phyloP scores from a whole-genome alignment of 2,113 vertebrate genomes.

The Dolichallabes microphthalmus region DNA sequence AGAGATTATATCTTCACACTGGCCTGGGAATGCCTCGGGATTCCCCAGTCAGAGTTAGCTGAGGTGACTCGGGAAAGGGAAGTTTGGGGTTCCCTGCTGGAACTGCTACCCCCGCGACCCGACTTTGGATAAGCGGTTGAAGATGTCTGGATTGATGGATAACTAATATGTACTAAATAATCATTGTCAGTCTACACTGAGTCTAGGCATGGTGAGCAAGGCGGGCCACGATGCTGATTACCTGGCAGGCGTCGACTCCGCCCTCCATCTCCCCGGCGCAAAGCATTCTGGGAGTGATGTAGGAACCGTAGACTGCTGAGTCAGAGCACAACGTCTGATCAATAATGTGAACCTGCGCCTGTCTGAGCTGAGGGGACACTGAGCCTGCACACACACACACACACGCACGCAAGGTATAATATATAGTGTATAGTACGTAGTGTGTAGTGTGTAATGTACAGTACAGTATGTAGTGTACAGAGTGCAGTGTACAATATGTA shows the following conservation, averaged over 20 bases:
- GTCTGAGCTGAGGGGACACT: slow-evolving; percentile 61
- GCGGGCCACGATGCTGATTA: slow-evolving; percentile 35
- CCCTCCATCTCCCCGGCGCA: slow-evolving; percentile 73
- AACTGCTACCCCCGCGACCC: no score
- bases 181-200: neutral
- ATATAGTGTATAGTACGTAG: neutral
- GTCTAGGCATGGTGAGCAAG: neutral
- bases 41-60: no score
- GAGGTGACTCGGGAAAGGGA: no score
- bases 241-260: slow-evolving; percentile 79
- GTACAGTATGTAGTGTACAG: neutral
- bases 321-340: slow-evolving; percentile 63
- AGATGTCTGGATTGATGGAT: no score
- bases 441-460: neutral
- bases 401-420: neutral
- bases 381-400: slow-evolving; percentile 53
- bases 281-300: slow-evolving; percentile 74
- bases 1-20: no score
- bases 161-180: no score
- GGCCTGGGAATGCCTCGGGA: no score
- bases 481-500: neutral
- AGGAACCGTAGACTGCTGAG: slow-evolving; percentile 56
- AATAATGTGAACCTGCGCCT: slow-evolving; percentile 72
- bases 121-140: no score
- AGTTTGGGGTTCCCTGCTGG: no score